phyloP scores from a whole-genome alignment of 1,140 invertebrate genomes.

The Tachypleus tridentatus region DNA sequence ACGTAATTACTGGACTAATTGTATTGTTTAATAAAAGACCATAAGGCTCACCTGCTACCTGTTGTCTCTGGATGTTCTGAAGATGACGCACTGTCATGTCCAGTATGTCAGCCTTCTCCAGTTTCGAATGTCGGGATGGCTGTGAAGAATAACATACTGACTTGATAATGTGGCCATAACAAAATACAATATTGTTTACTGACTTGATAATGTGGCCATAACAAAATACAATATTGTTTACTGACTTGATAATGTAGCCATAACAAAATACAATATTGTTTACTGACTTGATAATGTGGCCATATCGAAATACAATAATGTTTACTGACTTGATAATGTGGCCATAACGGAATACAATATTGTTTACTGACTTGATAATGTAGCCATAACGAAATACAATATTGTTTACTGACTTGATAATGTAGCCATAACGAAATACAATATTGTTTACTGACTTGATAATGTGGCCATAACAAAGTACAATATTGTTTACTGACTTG shows the following conservation, averaged over 20 bases:
- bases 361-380: background rate
- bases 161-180: background rate
- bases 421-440: too few species aligned
- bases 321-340: background rate
- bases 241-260: background rate
- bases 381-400: too few species aligned
- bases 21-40: too few species aligned
- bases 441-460: background rate
- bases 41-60: background rate
- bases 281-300: background rate
- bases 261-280: too few species aligned
- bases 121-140: constrained; percentile 48
- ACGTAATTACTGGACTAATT: too few species aligned
- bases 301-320: too few species aligned
- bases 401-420: background rate
- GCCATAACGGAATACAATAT: too few species aligned
- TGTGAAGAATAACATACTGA: constrained; percentile 6
- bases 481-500: too few species aligned
- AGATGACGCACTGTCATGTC: constrained; percentile 87
- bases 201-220: background rate
- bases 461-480: too few species aligned
- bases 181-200: background rate
- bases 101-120: constrained; percentile 94
- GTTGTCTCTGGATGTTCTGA: constrained; percentile 62
- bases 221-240: too few species aligned